Evolutionary conservation across 2,888 invertebrate genomes (phyloP), one percentile per base, ranked within the genome.

Genomic region (Octonoba sinensis): DNA sequence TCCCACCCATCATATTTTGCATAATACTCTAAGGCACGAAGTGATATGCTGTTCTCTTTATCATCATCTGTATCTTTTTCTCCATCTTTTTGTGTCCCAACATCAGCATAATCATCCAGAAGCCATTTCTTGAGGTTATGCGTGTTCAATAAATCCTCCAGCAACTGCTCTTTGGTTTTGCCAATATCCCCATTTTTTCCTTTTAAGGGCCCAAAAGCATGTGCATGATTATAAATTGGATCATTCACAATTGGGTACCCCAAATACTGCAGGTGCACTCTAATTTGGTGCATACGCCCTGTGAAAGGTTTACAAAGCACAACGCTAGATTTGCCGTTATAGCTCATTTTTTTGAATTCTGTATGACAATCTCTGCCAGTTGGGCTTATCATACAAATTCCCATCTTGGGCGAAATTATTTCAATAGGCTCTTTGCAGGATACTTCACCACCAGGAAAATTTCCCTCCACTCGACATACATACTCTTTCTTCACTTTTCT

Each of bases 221-320:
- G 96, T 1, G 93, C 92, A 89, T 96, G 96, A 89, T 99, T 99
- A 91, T 99, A 99, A 1, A 99, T 90, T 0, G 96, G 96, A 89
- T 99, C 99, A 88, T 99, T 99, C 11, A 97, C 94, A 72, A 99
- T 99, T 16, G 99, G 99, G 90, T 94, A 96, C 57, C 99, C 99
- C 87, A 99, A 91, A 89, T 95, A 99, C 90, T 99, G 99, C 84
- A 99, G 92, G 89, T 99, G 99, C 46, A 99, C 97, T 85, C 99
- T 92, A 86, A 99, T 99, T 90, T 99, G 99, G 89, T 99, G 99
- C 93, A 99, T 99, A 84, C 99, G 91, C 1, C 99, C 99, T 0
- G 99, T 99, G 87, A 94, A 93, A 0, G 99, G 99, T 93, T 91
- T 90, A 96, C 94, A 98, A 46, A 95, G 91, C 13, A 99, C 97